These are phyloP conservation scores for Amorpha juglandis DNA, from an alignment of 2,888 invertebrate genomes.

Conservation along the genomic window DNA sequence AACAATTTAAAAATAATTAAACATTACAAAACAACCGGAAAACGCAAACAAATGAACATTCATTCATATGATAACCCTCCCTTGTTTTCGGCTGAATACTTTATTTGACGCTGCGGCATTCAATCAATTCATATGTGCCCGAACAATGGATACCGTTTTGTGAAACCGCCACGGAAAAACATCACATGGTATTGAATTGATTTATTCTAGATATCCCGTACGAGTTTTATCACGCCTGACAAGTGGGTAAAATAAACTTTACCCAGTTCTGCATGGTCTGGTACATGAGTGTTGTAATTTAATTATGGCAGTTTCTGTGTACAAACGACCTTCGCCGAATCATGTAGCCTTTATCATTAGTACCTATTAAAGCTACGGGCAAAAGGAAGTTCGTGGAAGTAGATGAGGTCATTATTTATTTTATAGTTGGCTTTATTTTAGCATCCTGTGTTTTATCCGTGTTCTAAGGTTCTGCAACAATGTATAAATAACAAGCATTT, in stretches of 20 bases:
- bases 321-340: no score
- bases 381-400: no score
- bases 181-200: background rate
- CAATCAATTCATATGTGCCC: slow-evolving; percentile 40
- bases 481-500: no score
- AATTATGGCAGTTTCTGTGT: no score
- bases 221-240: background rate
- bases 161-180: background rate
- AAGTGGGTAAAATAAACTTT: background rate
- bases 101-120: slow-evolving; percentile 35
- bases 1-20: background rate
- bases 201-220: background rate
- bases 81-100: slow-evolving; percentile 38
- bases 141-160: slow-evolving; percentile 16
- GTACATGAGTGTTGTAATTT: background rate
- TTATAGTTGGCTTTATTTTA: no score
- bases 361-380: no score
- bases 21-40: slow-evolving; percentile 2
- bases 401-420: no score
- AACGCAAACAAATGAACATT: slow-evolving; percentile 28
- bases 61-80: slow-evolving; percentile 34
- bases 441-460: no score
- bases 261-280: background rate
- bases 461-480: no score
- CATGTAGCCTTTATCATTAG: no score